Base-by-base conservation (phyloP, 1,140 invertebrate genomes). In the Wasmannia auropunctata region DNA sequence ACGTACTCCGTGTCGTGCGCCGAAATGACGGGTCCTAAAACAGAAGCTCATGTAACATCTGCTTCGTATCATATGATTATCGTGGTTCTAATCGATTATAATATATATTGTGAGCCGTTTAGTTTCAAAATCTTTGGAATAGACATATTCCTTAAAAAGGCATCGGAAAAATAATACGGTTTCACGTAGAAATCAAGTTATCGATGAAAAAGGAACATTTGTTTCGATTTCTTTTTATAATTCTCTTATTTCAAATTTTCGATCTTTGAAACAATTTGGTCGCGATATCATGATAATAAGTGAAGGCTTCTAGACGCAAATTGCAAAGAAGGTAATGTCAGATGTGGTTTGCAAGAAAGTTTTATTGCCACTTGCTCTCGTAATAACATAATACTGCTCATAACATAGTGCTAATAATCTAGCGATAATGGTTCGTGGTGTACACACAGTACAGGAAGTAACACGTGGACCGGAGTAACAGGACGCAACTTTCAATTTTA, bases 1-100 rank as follows among this genome's bases (percentile, higher is more conserved):
- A 96, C 94, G 72, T 95, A 96, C 83, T 96, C 95, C n/a, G 96
- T 96, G 70, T 96, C 95, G 7, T 91, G 93, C 4, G 87, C 80
- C 22, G 92, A 86, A 28, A 72, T 40, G 22, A 87, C 34, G 6
- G 43, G 56, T 62, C 89, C 89, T 90, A 84, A 86, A 90, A 90
- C 67, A 90, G 25, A 85, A 81, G 25, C 34, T 67, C 28, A 7
- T 76, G 22, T 89, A 65, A 81, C 37, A 46, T 49, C 8, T 28
- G 10, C n/a, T 46, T 37, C 0, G 8, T 56, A 65, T 3, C n/a
- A n/a, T 58, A 11, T 16, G 31, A 56, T 56, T 25, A 58, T n/a
- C 8, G 3, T 67, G n/a, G 16, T 37, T 43, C 10, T 34, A 60
- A 76, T 58, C 1, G 8, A 62, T 3, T 60, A 60, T 63, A 11